Evolutionary conservation across 1,140 invertebrate genomes (phyloP), one percentile per base, ranked within the genome.

Genomic region (Stegodyphus dumicola): DNA sequence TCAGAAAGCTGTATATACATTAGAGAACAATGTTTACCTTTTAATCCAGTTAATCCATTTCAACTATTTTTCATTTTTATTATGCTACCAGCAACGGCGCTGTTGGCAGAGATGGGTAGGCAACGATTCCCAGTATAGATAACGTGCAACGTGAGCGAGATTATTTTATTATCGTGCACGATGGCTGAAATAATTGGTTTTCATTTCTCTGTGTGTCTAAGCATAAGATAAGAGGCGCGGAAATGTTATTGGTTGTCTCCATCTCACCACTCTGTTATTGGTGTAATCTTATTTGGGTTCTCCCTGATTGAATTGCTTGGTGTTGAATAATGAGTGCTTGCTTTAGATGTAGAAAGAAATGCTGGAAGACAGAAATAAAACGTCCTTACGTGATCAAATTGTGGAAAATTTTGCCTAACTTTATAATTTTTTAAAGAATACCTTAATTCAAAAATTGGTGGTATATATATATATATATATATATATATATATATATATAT

Each of bases 101-200:
- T 1, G 1, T 33, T 33, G 33, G 1, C 33, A 33, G 33, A 33
- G 33, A 33, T 69, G 49, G 52, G n/a, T n/a, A n/a, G n/a, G 77
- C 64, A 18, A 18, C 17, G 77, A 78, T 60, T 60, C 56, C 56
- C 9, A 2, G 9, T 9, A 2, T 69, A 66, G 65, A 78, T 66
- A 78, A 54, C 77, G 77, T 13, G 75, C 69, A n/a, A 18, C 51
- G 75, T 18, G 56, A 53, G 13, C 66, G 17, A 78, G 77, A 78
- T 78, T 78, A 78, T 78, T 78, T 78, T 78, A 78, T 78, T 78
- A 78, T 66, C 77, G 52, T 69, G 77, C 77, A 11, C 54, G 66
- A 65, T 56, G 17, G 15, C 17, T 13, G 66, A 65, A 78, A 78
- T 69, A 78, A 78, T 78, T 78, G 77, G 77, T 78, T 78, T 78